phyloP scores from a whole-genome alignment of 2,888 invertebrate genomes.

The Tenthredo amoena region DNA sequence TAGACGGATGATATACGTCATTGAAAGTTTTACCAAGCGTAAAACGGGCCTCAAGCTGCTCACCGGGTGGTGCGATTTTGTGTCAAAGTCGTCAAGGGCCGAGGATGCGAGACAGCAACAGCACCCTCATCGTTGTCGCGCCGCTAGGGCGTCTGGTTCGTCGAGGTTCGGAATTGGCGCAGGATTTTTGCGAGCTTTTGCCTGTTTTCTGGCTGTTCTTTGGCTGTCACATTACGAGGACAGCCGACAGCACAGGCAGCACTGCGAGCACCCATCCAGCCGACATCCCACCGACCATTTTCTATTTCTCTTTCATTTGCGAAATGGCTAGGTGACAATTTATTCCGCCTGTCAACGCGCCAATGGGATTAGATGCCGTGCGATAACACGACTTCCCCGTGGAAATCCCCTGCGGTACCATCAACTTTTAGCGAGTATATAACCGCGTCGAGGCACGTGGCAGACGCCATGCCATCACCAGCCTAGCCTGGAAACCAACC shows the following conservation, averaged over 20 bases:
- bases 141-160: conserved; percentile 9
- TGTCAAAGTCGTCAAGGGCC: conserved; percentile 7
- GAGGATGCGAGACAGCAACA: conserved; percentile 17
- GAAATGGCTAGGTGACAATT: conserved; percentile 55
- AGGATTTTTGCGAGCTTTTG: conserved; percentile 51
- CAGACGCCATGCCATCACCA: not conserved
- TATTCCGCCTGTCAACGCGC: conserved; percentile 56
- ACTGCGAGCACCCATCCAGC: not conserved
- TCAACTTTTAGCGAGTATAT: conserved; percentile 26
- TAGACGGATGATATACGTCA: not conserved
- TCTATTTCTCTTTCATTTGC: conserved; percentile 55
- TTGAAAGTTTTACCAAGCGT: not conserved
- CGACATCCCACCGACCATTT: conserved; percentile 43
- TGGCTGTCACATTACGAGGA: conserved; percentile 72
- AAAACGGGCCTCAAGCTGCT: not conserved
- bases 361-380: conserved; percentile 52
- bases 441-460: conserved; percentile 5
- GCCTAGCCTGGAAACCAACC: not conserved
- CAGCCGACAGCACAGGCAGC: conserved; percentile 64
- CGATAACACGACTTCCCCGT: conserved; percentile 35
- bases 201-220: conserved; percentile 67
- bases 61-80: conserved; percentile 22
- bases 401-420: conserved; percentile 21
- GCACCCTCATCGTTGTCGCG: not conserved
- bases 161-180: conserved; percentile 25